phyloP scores from a whole-genome alignment of 2,797 vertebrate genomes.

The Trematomus bernacchii region DNA sequence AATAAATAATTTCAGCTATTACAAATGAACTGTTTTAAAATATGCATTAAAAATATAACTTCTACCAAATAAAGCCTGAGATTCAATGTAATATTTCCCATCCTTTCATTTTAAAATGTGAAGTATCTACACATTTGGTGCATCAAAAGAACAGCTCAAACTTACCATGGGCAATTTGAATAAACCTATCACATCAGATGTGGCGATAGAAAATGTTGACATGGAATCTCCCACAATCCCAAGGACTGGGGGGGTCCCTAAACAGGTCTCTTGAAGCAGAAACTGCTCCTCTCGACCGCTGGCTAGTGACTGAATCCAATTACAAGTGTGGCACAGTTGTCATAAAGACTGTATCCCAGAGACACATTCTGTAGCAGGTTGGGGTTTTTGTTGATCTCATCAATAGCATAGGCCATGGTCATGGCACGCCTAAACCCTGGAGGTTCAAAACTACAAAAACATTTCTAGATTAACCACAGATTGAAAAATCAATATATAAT shows the following conservation, averaged over 20 bases:
- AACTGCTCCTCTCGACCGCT: conserved; percentile 60
- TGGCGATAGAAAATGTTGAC: conserved; percentile 63
- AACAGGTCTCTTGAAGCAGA: conserved; percentile 45
- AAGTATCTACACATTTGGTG: not conserved
- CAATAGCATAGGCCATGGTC: conserved; percentile 81
- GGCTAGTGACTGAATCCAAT: conserved; percentile 77
- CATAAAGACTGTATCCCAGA: conserved; percentile 83
- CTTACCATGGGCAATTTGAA: conserved; percentile 66
- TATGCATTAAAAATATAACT: not conserved
- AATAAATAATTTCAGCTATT: not conserved
- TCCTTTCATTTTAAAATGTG: not conserved
- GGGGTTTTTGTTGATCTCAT: conserved; percentile 81
- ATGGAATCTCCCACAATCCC: conserved; percentile 69
- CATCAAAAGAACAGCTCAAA: not conserved
- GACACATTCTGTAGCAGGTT: conserved; percentile 79
- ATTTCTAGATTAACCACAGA: not conserved
- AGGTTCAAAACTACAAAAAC: conserved; percentile 52
- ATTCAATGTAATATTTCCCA: not conserved
- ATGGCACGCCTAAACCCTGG: conserved; percentile 73
- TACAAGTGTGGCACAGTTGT: conserved; percentile 80
- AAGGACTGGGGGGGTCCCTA: conserved; percentile 54
- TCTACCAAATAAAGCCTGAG: not conserved
- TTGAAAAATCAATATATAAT: not conserved
- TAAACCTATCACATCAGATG: conserved; percentile 59
- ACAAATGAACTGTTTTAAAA: not conserved